Percentiles rank a stretch among this genome's conserved stretches.
These are phyloP conservation scores for Carterocephalus palaemon DNA, from an alignment of 2,888 invertebrate species.

Conservation along the genomic window DNA sequence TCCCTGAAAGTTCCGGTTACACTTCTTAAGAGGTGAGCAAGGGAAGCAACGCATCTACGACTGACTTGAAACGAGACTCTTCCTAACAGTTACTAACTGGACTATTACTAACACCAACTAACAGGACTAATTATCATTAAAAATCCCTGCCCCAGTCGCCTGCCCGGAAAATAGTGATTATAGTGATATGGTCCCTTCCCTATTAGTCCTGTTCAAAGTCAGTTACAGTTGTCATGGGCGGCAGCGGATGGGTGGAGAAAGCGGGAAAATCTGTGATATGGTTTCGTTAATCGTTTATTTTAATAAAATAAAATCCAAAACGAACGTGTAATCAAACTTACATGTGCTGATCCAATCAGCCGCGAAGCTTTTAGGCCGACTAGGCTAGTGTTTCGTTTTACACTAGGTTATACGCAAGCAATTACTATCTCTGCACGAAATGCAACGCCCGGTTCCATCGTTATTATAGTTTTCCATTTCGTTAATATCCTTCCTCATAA, in stretches of 20 bases:
- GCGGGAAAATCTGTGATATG: neutral
- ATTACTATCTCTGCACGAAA: slow-evolving; percentile 55
- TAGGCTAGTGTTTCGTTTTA: slow-evolving; percentile 55
- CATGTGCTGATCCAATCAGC: slow-evolving; percentile 75
- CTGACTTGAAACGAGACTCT: too few species aligned
- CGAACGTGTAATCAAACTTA: slow-evolving; percentile 66
- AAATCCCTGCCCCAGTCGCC: slow-evolving; percentile 8
- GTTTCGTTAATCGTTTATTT: slow-evolving; percentile 9
- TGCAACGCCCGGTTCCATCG: slow-evolving; percentile 33
- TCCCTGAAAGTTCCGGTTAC: too few species aligned
- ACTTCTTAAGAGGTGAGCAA: too few species aligned
- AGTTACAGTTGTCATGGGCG: too few species aligned
- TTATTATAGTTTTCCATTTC: slow-evolving; percentile 24
- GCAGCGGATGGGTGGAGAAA: too few species aligned
- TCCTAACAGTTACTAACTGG: too few species aligned
- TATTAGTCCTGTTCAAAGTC: too few species aligned
- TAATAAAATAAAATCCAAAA: slow-evolving; percentile 31
- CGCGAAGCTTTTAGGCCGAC: slow-evolving; percentile 66
- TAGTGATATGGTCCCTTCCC: too few species aligned
- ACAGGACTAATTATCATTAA: too few species aligned
- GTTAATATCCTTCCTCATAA: slow-evolving; percentile 14
- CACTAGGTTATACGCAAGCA: slow-evolving; percentile 60
- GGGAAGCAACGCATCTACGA: too few species aligned
- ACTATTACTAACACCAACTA: too few species aligned
- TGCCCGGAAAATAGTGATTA: too few species aligned